phyloP scores from a whole-genome alignment of 2,888 invertebrate species.

The Zeuzera pyrina region DNA sequence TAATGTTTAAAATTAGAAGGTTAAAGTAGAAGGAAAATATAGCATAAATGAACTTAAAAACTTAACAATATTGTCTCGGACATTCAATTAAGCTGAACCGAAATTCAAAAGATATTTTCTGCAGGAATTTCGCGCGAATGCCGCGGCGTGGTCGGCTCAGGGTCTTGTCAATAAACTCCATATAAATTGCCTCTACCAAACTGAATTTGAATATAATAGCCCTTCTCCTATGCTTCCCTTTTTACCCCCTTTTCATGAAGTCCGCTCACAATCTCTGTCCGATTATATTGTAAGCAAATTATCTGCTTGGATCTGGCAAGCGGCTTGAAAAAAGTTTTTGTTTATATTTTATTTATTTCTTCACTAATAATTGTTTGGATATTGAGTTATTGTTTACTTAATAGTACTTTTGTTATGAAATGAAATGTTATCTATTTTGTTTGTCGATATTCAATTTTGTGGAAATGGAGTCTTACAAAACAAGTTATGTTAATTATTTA shows the following conservation, averaged over 20 bases:
- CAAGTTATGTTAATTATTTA: no score
- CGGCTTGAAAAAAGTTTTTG: constrained; percentile 32
- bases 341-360: constrained; percentile 35
- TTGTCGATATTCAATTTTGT: no score
- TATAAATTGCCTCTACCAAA: constrained; percentile 67
- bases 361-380: constrained; percentile 17
- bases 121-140: constrained; percentile 54
- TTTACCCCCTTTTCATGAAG: constrained; percentile 58
- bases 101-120: constrained; percentile 44
- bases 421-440: no score
- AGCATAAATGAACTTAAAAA: constrained; percentile 28
- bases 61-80: constrained; percentile 57
- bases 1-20: no score
- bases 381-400: constrained; percentile 17
- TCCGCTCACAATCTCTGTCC: constrained; percentile 57
- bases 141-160: constrained; percentile 29
- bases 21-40: constrained; percentile 22
- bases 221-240: constrained; percentile 50
- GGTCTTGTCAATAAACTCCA: constrained; percentile 69
- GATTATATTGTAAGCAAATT: constrained; percentile 74
- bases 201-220: constrained; percentile 72
- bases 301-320: constrained; percentile 62
- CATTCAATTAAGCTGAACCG: constrained; percentile 57
- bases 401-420: no score
- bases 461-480: no score